Conservation (phyloP, 2,797 vertebrate genomes). For the Dicrostonyx torquatus region DNA sequence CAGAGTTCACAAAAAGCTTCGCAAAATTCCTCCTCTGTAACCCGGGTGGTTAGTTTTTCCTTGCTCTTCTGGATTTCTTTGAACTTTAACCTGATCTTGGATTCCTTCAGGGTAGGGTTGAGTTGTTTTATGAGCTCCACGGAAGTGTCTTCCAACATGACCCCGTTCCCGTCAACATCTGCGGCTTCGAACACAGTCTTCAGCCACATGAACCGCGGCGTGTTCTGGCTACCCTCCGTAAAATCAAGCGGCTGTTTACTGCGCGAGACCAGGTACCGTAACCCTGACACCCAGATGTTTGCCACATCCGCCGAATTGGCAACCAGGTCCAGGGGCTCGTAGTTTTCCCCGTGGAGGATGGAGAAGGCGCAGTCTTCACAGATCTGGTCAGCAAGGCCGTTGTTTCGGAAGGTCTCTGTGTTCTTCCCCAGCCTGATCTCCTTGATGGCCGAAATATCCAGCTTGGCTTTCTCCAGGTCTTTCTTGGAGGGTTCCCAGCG, state of each 20-base stretch:
- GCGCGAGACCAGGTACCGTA: slow-evolving; percentile 95
- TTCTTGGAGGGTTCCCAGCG: slow-evolving; percentile 99
- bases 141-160: slow-evolving; percentile 93
- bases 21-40: slow-evolving; percentile 96
- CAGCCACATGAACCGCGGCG: slow-evolving; percentile 94
- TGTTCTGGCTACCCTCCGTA: slow-evolving; percentile 91
- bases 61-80: slow-evolving; percentile 98
- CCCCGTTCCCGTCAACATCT: slow-evolving; percentile 95
- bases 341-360: slow-evolving; percentile 96
- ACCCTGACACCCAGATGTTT: slow-evolving; percentile 98
- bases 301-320: slow-evolving; percentile 97
- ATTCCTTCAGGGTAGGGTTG: slow-evolving; percentile 94
- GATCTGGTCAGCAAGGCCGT: slow-evolving; percentile 94
- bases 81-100: slow-evolving; percentile 96
- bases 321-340: slow-evolving; percentile 97
- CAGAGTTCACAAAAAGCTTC: slow-evolving; percentile 97
- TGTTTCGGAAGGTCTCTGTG: slow-evolving; percentile 97
- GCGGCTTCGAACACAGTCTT: slow-evolving; percentile 91
- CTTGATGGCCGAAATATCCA: slow-evolving; percentile 93
- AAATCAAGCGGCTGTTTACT: slow-evolving; percentile 90
- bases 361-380: slow-evolving; percentile 97
- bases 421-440: slow-evolving; percentile 98
- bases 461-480: slow-evolving; percentile 94
- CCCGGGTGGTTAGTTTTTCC: slow-evolving; percentile 97
- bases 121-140: slow-evolving; percentile 96